phyloP scores from a whole-genome alignment of 2,797 vertebrate species.

The Apogon hyalosoma region DNA sequence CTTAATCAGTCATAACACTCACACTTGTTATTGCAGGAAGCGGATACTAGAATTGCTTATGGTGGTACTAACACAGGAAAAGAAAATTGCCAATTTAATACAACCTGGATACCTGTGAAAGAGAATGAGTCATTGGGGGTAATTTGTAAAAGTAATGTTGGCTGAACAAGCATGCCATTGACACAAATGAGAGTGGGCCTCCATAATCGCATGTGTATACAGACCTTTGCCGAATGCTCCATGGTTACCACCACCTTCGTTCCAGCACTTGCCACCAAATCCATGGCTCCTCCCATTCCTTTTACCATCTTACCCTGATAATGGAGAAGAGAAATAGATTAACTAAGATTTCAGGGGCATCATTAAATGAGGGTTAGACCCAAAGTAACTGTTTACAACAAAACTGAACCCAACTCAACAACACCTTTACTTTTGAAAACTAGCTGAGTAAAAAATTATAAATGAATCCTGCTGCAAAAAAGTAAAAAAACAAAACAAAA shows the following conservation, averaged over 20 bases:
- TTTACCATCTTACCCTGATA: constrained; percentile 97
- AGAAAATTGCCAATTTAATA: constrained; percentile 38
- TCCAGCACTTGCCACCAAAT: constrained; percentile 93
- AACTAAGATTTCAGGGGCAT: neutral
- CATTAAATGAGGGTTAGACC: neutral
- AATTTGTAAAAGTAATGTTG: neutral
- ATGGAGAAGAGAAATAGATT: constrained; percentile 11
- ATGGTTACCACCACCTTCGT: constrained; percentile 99
- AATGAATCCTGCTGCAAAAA: neutral
- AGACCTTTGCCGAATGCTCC: constrained; percentile 95
- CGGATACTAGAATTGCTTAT: constrained; percentile 35
- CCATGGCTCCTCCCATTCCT: constrained; percentile 99
- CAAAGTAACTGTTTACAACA: neutral
- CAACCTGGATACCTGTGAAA: constrained; percentile 7
- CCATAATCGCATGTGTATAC: too few relatives aligned
- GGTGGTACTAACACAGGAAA: constrained; percentile 26
- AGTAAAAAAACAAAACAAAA: neutral
- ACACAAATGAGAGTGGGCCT: neutral
- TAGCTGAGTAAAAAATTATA: neutral
- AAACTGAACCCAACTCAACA: neutral
- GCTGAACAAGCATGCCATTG: constrained; percentile 12
- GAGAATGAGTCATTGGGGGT: constrained; percentile 2
- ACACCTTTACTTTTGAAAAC: neutral
- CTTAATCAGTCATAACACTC: constrained; percentile 61
- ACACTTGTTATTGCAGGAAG: constrained; percentile 54